Evolutionary conservation across 2,113 vertebrate genomes (phyloP).

Genomic region (Promerops cafer): DNA sequence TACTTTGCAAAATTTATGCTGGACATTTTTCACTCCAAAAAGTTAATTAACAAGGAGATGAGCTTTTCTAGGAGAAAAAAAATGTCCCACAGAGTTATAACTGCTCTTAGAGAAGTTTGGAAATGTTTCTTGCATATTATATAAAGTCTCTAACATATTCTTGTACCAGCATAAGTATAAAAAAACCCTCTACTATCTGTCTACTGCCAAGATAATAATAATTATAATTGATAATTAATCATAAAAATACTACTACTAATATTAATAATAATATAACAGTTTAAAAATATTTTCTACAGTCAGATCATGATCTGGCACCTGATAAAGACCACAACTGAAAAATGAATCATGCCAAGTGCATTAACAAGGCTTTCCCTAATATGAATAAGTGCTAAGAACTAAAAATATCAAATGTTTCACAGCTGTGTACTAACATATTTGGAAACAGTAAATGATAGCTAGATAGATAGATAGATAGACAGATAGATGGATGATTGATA

Average conservation of each 20-base stretch:
- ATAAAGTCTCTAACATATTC: background rate
- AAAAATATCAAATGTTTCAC: background rate
- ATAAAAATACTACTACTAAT: no score
- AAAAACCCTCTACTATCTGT: fast-evolving
- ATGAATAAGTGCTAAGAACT: background rate
- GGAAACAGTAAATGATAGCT: background rate
- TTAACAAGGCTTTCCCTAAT: background rate
- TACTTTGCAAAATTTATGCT: background rate
- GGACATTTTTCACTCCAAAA: conserved; percentile 14
- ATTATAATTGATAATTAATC: no score
- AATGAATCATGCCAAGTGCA: background rate
- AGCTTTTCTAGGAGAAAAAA: background rate
- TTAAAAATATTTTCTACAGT: background rate
- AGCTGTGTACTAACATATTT: background rate
- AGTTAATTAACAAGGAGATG: conserved; percentile 27
- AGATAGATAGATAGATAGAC: background rate
- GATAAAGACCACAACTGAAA: background rate
- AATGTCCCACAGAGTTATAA: background rate
- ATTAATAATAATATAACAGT: no score
- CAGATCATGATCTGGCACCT: background rate
- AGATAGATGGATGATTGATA: background rate
- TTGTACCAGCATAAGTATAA: background rate
- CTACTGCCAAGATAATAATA: background rate
- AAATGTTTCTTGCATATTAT: background rate
- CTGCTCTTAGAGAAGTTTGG: background rate